Conservation (phyloP, 1,140 invertebrate genomes). For the Brachystomella parvula region DNA sequence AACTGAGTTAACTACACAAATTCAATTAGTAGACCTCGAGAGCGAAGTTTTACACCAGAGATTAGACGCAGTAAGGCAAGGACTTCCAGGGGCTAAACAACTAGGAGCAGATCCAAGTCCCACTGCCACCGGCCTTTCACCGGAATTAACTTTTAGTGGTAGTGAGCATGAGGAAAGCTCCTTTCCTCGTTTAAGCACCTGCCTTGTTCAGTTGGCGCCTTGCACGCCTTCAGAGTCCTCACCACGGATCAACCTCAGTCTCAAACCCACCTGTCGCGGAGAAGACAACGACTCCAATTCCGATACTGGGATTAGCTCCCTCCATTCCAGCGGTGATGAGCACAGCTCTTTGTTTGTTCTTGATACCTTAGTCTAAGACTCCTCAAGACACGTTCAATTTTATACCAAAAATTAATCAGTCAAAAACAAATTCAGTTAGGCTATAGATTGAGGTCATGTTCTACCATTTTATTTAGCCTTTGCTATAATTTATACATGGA, state of each 20-base stretch:
- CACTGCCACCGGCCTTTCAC: not conserved
- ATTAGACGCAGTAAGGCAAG: slow-evolving; percentile 10
- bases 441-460: no score
- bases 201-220: not conserved
- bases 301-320: slow-evolving; percentile 51
- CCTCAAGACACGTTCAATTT: no score
- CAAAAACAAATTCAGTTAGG: no score
- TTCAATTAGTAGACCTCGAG: slow-evolving; percentile 25
- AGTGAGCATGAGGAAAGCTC: not conserved
- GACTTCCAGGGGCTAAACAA: not conserved
- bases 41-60: slow-evolving; percentile 19
- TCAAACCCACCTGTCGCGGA: slow-evolving; percentile 5
- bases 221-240: not conserved
- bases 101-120: not conserved
- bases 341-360: slow-evolving; percentile 41
- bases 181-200: not conserved
- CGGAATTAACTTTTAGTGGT: not conserved
- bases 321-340: slow-evolving; percentile 49
- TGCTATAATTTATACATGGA: no score
- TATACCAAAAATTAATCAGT: no score
- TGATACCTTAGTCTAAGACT: slow-evolving; percentile 47
- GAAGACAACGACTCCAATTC: slow-evolving; percentile 50
- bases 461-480: no score
- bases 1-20: slow-evolving; percentile 18
- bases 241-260: not conserved